Conservation (phyloP, 2,113 vertebrate species). For the Labeo catla region DNA sequence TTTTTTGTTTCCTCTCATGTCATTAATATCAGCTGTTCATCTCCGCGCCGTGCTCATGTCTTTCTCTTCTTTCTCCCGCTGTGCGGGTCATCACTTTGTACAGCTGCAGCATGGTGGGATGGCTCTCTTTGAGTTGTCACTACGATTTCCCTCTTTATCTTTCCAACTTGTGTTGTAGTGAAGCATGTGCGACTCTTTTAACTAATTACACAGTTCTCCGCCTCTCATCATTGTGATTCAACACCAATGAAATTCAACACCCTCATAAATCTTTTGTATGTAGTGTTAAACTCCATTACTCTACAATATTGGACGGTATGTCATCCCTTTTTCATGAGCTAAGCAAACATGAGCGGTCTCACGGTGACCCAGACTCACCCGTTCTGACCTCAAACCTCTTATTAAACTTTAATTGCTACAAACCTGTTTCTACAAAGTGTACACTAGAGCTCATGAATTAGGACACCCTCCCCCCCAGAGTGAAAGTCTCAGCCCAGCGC, state of each 20-base stretch:
- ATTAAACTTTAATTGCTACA: conserved; percentile 32
- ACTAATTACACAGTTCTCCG: conserved; percentile 2
- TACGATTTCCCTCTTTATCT: conserved; percentile 13
- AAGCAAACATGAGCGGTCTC: neutral
- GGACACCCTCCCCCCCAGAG: conserved; percentile 30
- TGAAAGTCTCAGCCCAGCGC: conserved; percentile 32
- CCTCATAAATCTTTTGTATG: neutral
- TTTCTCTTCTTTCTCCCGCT: conserved; percentile 34
- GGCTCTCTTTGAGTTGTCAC: conserved; percentile 13
- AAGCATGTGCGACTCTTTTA: conserved; percentile 38
- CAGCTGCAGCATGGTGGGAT: neutral
- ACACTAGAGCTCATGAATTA: conserved; percentile 6
- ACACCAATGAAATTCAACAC: neutral
- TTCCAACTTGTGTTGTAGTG: conserved; percentile 1
- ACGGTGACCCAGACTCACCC: neutral
- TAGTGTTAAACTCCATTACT: neutral
- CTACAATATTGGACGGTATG: neutral
- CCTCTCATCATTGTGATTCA: neutral
- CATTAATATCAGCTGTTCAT: conserved; percentile 39
- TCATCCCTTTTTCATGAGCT: conserved; percentile 2
- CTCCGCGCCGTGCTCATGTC: conserved; percentile 6
- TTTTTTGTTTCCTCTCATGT: conserved; percentile 37
- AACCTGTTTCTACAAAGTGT: conserved; percentile 5
- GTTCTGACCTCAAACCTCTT: conserved; percentile 10
- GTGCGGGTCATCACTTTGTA: neutral